Conservation (phyloP, 2,113 vertebrate genomes). For the Hippocampus barbouri region DNA sequence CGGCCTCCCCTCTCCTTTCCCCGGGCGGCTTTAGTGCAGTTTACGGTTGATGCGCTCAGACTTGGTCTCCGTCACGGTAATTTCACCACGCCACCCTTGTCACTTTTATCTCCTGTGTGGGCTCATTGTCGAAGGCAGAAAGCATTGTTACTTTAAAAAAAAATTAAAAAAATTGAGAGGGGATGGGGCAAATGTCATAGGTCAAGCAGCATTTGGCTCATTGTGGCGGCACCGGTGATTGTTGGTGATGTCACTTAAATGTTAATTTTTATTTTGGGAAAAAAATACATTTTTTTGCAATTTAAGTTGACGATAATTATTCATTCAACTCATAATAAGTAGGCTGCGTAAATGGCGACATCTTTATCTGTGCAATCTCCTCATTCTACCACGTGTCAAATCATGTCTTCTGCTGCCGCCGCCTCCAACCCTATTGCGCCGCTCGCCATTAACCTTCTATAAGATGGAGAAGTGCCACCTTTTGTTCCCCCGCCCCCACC, state of each 20-base stretch:
- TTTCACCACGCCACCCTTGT: slow-evolving; percentile 17
- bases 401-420: not conserved
- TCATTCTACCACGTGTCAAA: not conserved
- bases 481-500: slow-evolving; percentile 38
- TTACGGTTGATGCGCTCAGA: slow-evolving; percentile 23
- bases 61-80: slow-evolving; percentile 24
- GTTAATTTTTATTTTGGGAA: not conserved
- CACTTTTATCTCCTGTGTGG: slow-evolving; percentile 11
- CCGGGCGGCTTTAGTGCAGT: slow-evolving; percentile 5
- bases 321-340: not conserved
- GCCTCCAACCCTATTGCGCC: slow-evolving; percentile 16
- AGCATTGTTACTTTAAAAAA: not conserved
- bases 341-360: not conserved
- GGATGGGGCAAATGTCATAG: not conserved
- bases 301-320: not conserved
- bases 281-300: too few relatives aligned
- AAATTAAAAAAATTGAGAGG: not conserved
- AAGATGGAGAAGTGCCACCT: slow-evolving; percentile 41
- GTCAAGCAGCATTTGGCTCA: not conserved
- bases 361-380: not conserved
- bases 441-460: slow-evolving; percentile 20
- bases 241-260: too few relatives aligned
- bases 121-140: not conserved
- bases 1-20: not conserved
- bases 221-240: not conserved